These are phyloP conservation scores for Sphenopsis melanotis DNA, from an alignment of 2,797 vertebrate species.

Conservation along the genomic window DNA sequence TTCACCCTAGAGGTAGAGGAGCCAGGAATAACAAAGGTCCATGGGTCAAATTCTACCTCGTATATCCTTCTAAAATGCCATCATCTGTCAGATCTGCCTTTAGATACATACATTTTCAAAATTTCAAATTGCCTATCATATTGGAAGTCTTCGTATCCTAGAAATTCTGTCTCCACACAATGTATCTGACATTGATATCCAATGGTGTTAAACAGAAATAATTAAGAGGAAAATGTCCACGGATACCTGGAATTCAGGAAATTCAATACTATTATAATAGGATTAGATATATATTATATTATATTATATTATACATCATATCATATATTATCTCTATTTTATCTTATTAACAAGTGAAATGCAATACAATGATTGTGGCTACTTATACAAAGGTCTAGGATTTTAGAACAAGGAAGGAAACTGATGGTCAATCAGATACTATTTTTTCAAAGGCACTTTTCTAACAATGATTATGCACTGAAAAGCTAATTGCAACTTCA, in stretches of 20 bases:
- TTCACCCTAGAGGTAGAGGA: neutral
- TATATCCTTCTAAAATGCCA: neutral
- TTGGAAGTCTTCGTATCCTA: neutral
- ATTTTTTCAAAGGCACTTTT: constrained; percentile 12
- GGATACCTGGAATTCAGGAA: neutral
- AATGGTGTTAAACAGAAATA: neutral
- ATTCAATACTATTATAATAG: neutral
- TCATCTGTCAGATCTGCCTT: neutral
- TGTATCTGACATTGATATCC: neutral
- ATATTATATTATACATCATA: too few species aligned
- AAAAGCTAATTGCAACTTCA: neutral
- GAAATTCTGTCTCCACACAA: neutral
- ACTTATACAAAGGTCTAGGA: neutral
- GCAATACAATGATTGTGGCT: neutral
- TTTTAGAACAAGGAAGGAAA: neutral
- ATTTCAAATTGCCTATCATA: neutral
- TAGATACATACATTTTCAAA: neutral
- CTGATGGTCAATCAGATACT: neutral
- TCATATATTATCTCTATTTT: neutral
- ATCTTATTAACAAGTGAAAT: neutral
- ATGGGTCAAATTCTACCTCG: neutral
- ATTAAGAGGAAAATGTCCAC: neutral
- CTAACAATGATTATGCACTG: neutral
- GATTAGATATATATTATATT: neutral
- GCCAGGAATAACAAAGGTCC: neutral